Conservation (phyloP, 2,113 vertebrate genomes). For the Helogale parvula region DNA sequence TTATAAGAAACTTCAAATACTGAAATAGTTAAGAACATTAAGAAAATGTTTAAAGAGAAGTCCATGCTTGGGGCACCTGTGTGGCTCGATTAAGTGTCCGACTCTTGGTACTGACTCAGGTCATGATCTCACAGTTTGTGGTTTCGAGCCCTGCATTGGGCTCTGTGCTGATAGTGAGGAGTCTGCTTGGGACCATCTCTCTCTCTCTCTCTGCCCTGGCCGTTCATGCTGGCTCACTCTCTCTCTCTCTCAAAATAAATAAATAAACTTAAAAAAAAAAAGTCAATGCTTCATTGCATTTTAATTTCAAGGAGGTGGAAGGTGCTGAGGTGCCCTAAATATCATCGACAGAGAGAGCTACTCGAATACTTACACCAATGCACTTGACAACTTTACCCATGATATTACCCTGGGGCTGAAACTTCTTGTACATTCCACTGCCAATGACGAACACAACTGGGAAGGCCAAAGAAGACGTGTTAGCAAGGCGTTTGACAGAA, state of each 20-base stretch:
- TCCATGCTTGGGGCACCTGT: not conserved
- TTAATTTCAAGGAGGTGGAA: not conserved
- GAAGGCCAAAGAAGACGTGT: not conserved
- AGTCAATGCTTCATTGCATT: not conserved
- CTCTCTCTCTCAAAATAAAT: too few species aligned
- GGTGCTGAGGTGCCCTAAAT: not conserved
- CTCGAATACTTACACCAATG: slow-evolving; percentile 90
- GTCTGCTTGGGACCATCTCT: too few species aligned
- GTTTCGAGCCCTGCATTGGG: too few species aligned
- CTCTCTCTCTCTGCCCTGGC: too few species aligned
- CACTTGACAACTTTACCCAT: slow-evolving; percentile 92
- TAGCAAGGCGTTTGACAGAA: not conserved
- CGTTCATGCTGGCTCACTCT: too few species aligned
- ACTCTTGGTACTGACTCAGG: too few species aligned
- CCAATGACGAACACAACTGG: slow-evolving; percentile 94
- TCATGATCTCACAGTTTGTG: too few species aligned
- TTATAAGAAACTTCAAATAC: not conserved
- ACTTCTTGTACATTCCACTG: slow-evolving; percentile 94
- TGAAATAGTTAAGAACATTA: not conserved
- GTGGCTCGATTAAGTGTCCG: too few species aligned
- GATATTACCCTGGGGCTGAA: slow-evolving; percentile 93
- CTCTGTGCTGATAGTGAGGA: too few species aligned
- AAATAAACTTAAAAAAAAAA: not conserved
- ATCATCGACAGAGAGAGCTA: fast-evolving
- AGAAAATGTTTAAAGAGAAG: not conserved